Evolutionary conservation across 2,888 invertebrate genomes (phyloP), one percentile per base, ranked within the genome.

Genomic region (Netelia inedita): DNA sequence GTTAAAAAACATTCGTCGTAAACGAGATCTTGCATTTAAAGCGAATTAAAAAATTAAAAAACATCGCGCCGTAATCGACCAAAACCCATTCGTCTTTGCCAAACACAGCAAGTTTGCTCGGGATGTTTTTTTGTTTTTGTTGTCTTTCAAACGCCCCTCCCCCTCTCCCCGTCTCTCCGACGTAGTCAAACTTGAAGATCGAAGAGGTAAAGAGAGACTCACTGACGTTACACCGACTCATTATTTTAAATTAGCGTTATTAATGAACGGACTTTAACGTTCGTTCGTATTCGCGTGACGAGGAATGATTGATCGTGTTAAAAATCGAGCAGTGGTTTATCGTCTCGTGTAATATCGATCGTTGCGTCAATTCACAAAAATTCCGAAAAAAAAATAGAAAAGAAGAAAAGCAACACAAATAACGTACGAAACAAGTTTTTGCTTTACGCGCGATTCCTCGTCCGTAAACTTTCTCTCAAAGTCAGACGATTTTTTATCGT

Each of bases 181-280:
- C 35, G 28, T 9, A 28, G 23, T 11, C n/a, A 46, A 5, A n/a
- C 5, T n/a, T 5, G n/a, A 41, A 11, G 65, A 35, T 28, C 2
- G 41, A 23, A 41, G 72, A 19, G 35, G 41, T 43, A 9, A 74
- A 65, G 57, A 65, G 57, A 63, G 46, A 50, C 68, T 23, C 21
- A 73, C 75, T 68, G 28, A 65, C 71, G 65, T 46, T 8, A n/a
- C 69, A 35, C 35, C 43, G 76, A 65, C 72, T 69, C 73, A 73
- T 84, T 84, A 81, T 84, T 81, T 69, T 81, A 81, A 84, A 81
- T 84, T 84, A 84, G 19, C 53, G 78, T 84, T 78, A 84, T 84
- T 84, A 84, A 81, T 84, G 69, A 74, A 69, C 57, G 68, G 73
- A 65, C 81, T 73, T 73, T 73, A 57, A 16, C 59, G 61, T 43